Base-by-base conservation (phyloP, 2,888 invertebrate species). In the Sympetrum striolatum region DNA sequence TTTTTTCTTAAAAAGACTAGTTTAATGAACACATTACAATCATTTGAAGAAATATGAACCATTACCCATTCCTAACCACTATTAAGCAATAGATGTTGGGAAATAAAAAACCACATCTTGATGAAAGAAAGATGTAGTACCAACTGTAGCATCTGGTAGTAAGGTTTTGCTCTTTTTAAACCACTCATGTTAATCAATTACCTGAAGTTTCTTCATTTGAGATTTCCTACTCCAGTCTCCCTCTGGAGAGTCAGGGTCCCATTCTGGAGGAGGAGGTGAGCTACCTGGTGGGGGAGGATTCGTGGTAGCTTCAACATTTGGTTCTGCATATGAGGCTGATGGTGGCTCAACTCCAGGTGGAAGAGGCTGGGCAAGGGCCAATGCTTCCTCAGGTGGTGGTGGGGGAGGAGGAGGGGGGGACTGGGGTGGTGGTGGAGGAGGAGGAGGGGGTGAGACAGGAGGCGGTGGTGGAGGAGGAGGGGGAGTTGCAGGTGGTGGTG, bases 291-390 rank as follows among this genome's bases (percentile, higher is more conserved):
- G 80, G 44, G 91, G 31, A 60, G 86, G 39, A 82, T 79, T n/a
- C n/a, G n/a, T 53, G 92, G 92, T 35, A 48, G 93, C 92, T 10
- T 93, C 92, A 35, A 48, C 93, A 22, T 92, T 92, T 10, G 93
- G 92, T 73, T 93, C 93, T 18, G 93, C 92, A 80, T 93, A 94
- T 1, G 94, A 92, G 80, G 93, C 92, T 90, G 95, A 95, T 2
- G 94, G 93, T 12, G 94, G 93, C 92, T 95, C 95, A 0, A 95
- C 95, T 5, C 95, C 95, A 12, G 95, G 95, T 25, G 95, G 95
- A n/a, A 95, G 92, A 22, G 95, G 95, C 92, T 95, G 94, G 25
- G 92, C 93, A 35, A 91, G 90, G 31, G 90, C 91, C 14, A 86
- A 48, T 39, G 86, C 90, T 8, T 90, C 79, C 10, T 82, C 90